Evolutionary conservation across 2,113 vertebrate genomes (phyloP), one percentile per base, ranked within the genome.

Genomic region (Leiothrix lutea): DNA sequence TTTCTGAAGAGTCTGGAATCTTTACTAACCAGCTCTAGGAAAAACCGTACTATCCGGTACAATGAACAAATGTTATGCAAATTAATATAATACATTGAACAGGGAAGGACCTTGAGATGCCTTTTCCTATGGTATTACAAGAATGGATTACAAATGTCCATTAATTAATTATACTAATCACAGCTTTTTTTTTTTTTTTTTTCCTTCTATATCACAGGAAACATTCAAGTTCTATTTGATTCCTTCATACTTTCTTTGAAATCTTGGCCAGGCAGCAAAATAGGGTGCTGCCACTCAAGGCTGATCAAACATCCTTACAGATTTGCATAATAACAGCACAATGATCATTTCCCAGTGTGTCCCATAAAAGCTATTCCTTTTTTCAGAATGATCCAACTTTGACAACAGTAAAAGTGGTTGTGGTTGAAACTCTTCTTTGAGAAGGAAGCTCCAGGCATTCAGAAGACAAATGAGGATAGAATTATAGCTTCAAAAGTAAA

Each of bases 141-240:
- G 40, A 86, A 95, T 24, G 45, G 51, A 85, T 94, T 84, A 64
- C 25, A 85, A 85, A 87, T 28, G 20, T 57, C 73, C 45, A 72
- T 92, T 94, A 93, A 69, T n/a, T 78, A 81, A 74, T 79, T 71
- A 78, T 28, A 71, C 61, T 80, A 94, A 92, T 88, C 78, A 80
- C 22, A 66, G 28, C 6, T n/a, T 33, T 54, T 33, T 20, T 19
- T 19, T 20, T 19, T 56, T 21, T n/a, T 57, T 57, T 33, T 53
- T 51, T 25, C 24, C 6, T 11, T 22, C 48, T 73, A 4, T 71
- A n/a, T 80, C 65, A 92, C 20, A 94, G 28, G 44, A 88, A 64
- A 86, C 31, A 60, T 33, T 78, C 16, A 47, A 83, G 31, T 64
- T 83, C 40, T 86, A 5, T 48, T 71, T 53, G 33, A 48, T 25